A percentile compares a stretch with the other conserved stretches of the same genome.
These are phyloP conservation scores for Ptychadena robeensis DNA, from an alignment of 2,797 vertebrate species.

Conservation along the genomic window DNA sequence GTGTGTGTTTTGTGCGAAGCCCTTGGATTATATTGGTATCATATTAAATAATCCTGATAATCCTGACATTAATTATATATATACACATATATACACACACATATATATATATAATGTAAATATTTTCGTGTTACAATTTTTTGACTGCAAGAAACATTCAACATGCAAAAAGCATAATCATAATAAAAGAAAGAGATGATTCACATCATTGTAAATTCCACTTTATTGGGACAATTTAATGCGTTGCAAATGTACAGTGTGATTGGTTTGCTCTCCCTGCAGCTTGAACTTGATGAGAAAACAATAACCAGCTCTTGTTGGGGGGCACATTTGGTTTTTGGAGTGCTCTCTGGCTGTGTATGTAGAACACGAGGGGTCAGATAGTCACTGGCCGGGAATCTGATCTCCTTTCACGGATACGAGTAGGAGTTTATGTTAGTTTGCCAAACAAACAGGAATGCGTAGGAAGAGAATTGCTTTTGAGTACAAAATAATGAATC, in stretches of 20 bases:
- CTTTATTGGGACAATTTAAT: slow-evolving; percentile 58
- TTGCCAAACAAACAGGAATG: slow-evolving; percentile 73
- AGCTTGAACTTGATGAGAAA: slow-evolving; percentile 18
- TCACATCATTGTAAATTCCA: slow-evolving; percentile 41
- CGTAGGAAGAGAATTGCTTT: slow-evolving; percentile 64
- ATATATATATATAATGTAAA: background rate
- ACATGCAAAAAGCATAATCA: no score
- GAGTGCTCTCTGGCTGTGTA: slow-evolving; percentile 38
- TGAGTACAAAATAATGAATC: slow-evolving; percentile 72
- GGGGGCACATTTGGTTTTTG: slow-evolving; percentile 8
- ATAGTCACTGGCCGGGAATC: slow-evolving; percentile 70
- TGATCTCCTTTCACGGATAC: slow-evolving; percentile 69
- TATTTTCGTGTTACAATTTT: background rate
- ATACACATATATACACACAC: no score
- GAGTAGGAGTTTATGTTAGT: slow-evolving; percentile 71
- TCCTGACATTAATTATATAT: no score
- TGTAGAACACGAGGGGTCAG: slow-evolving; percentile 70
- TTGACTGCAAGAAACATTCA: no score
- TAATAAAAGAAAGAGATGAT: background rate
- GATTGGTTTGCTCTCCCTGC: slow-evolving; percentile 25
- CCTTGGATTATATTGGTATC: no score
- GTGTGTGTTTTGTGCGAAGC: no score
- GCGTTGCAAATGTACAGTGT: slow-evolving; percentile 49
- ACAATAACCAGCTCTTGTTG: slow-evolving; percentile 37
- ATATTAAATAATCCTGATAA: no score